These are phyloP conservation scores for Peucedramus taeniatus DNA, from an alignment of 2,113 vertebrate genomes.

Conservation along the genomic window DNA sequence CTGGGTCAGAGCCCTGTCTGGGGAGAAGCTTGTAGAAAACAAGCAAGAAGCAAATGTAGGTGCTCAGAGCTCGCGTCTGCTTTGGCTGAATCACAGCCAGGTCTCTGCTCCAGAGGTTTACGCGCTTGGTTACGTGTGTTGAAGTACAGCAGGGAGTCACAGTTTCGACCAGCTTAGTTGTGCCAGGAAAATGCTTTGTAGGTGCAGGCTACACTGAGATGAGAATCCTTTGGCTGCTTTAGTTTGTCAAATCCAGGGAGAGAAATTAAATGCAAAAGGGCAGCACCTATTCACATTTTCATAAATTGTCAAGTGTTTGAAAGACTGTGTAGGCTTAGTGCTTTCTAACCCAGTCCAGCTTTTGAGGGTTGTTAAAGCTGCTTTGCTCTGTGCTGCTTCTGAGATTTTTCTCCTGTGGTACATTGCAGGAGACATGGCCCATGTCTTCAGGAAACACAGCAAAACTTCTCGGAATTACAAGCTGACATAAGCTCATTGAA, in stretches of 20 bases:
- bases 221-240: neutral
- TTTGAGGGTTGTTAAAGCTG: neutral
- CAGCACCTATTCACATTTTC: neutral
- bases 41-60: neutral
- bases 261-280: neutral
- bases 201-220: neutral
- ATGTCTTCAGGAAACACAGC: neutral
- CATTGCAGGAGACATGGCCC: neutral
- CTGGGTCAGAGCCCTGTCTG: slow-evolving; percentile 1
- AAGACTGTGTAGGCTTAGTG: neutral
- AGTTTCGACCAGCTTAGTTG: neutral
- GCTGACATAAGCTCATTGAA: accelerated
- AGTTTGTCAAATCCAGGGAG: neutral
- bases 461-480: neutral
- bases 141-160: accelerated
- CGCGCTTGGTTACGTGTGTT: accelerated
- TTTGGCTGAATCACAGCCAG: neutral
- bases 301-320: neutral
- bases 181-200: neutral
- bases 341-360: neutral
- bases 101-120: neutral
- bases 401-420: neutral
- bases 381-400: neutral
- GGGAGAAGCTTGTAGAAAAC: neutral
- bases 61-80: neutral